Evolutionary conservation across 2,888 invertebrate genomes (phyloP).

Genomic region (Crossocerus cetratus): DNA sequence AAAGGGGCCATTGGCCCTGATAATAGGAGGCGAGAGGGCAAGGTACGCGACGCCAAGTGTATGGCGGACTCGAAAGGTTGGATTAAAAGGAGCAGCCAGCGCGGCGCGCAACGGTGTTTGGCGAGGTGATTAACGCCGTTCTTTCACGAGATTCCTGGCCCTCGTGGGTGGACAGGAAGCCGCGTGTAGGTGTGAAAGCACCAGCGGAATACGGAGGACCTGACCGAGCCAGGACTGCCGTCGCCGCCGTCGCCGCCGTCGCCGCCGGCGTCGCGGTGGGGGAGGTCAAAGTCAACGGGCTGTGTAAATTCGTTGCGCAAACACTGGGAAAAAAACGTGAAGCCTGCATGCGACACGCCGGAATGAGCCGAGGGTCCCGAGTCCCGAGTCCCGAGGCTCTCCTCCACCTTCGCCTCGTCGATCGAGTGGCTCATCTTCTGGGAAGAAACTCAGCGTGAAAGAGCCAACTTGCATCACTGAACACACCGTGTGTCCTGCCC

Average conservation of each 20-base stretch:
- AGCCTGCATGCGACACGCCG: conserved; percentile 13
- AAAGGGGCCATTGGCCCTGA: not conserved
- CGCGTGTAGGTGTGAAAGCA: conserved; percentile 35
- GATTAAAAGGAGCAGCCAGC: conserved; percentile 1
- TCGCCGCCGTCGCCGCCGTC: too few relatives aligned
- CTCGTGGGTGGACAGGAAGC: conserved; percentile 29
- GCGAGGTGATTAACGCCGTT: conserved; percentile 36
- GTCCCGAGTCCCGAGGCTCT: not conserved
- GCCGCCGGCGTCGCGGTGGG: not conserved
- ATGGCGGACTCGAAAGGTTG: not conserved
- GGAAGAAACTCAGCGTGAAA: not conserved
- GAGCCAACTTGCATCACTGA: not conserved
- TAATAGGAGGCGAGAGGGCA: not conserved
- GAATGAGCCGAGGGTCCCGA: conserved; percentile 1
- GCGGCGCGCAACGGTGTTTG: conserved; percentile 15
- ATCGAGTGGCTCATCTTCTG: not conserved
- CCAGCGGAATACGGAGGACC: conserved; percentile 11
- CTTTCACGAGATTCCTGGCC: conserved; percentile 25
- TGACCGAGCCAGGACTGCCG: too few relatives aligned
- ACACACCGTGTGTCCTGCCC: too few relatives aligned
- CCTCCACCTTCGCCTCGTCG: not conserved
- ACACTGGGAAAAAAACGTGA: conserved; percentile 27
- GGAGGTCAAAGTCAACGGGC: conserved; percentile 42
- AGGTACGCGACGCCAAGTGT: not conserved
- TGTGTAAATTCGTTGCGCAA: conserved; percentile 48